Percentiles rank a stretch among this genome's conserved stretches.
These are phyloP conservation scores for Erythrocebus patas DNA, from an alignment of 2,113 vertebrate species.

Conservation along the genomic window DNA sequence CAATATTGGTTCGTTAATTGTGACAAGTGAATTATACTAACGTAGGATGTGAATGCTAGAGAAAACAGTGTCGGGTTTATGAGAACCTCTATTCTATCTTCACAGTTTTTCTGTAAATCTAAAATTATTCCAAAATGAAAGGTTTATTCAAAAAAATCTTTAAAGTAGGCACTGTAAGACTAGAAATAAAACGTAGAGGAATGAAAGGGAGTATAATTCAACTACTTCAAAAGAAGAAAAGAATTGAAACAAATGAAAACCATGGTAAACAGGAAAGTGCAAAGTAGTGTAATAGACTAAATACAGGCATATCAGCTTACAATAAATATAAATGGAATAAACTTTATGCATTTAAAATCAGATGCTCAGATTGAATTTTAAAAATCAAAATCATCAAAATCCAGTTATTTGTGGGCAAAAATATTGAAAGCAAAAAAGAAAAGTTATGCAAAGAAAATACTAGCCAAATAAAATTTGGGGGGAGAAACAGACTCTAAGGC, in stretches of 20 bases:
- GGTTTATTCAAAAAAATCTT: background rate
- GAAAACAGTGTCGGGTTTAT: background rate
- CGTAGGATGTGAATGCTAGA: background rate
- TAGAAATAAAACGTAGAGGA: background rate
- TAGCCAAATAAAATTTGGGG: background rate
- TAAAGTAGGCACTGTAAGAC: background rate
- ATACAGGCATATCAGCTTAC: background rate
- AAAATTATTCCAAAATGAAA: constrained; percentile 10
- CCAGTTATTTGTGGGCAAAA: background rate
- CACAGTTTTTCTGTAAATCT: background rate
- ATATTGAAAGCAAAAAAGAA: background rate
- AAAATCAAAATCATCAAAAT: background rate
- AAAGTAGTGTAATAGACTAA: background rate
- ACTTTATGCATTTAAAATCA: background rate
- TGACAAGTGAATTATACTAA: background rate
- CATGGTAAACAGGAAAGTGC: background rate
- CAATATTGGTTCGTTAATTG: background rate
- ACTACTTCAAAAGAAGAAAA: background rate
- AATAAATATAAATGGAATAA: background rate
- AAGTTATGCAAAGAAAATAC: background rate
- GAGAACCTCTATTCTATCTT: background rate
- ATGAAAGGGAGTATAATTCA: background rate
- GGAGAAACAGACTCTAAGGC: background rate
- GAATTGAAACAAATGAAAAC: background rate
- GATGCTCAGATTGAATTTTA: background rate